Conservation (phyloP, 2,888 invertebrate species). For the Napeogenes sylphis region DNA sequence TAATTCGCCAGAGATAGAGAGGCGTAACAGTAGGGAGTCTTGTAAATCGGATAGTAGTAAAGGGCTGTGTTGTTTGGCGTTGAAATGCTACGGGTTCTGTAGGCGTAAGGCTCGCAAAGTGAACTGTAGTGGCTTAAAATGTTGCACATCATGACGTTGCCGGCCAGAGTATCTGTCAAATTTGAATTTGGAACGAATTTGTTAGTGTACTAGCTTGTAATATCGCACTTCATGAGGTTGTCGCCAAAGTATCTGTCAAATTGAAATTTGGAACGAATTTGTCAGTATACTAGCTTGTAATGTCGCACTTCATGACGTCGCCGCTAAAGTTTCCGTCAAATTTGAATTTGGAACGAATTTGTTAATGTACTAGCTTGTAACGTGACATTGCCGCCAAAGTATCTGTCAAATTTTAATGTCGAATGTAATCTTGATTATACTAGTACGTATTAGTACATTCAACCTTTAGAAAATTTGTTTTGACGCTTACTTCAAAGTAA, state of each 20-base stretch:
- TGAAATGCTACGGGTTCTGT: constrained; percentile 70
- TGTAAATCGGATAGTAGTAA: constrained; percentile 59
- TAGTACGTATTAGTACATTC: constrained; percentile 9
- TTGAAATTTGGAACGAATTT: constrained; percentile 15
- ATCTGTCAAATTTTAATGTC: constrained; percentile 8
- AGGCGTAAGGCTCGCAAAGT: constrained; percentile 55
- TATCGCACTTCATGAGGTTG: not conserved
- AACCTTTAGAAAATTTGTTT: constrained; percentile 26
- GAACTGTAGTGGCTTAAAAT: constrained; percentile 54
- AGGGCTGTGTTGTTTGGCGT: constrained; percentile 61
- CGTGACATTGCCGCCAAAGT: not conserved
- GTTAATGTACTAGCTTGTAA: constrained; percentile 5
- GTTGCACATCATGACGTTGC: constrained; percentile 48
- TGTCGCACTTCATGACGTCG: not conserved
- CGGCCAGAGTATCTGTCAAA: constrained; percentile 8
- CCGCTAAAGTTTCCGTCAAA: not conserved
- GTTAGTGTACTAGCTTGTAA: constrained; percentile 6
- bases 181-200: constrained; percentile 15
- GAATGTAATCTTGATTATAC: constrained; percentile 6
- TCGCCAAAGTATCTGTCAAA: constrained; percentile 1
- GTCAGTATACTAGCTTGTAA: constrained; percentile 5
- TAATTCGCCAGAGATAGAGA: constrained; percentile 48
- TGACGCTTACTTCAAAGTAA: constrained; percentile 30
- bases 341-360: constrained; percentile 15
- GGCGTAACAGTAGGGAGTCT: constrained; percentile 62